Base-by-base conservation (phyloP, 2,888 invertebrate species). In the Patella ulyssiponensis region DNA sequence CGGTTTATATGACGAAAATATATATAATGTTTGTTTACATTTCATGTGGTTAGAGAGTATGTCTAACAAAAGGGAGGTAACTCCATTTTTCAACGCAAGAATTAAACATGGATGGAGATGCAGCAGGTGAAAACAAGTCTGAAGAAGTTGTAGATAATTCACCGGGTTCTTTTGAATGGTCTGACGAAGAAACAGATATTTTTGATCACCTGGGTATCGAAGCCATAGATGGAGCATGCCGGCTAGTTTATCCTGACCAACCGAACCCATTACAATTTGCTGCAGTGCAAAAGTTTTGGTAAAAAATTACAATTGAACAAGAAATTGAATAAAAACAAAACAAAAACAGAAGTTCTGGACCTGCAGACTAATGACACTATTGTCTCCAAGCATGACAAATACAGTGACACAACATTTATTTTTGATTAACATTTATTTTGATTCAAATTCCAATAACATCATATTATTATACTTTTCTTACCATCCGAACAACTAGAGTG, bases 251-350 rank as follows among this genome's bases (percentile, higher is more conserved):
- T 89, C 96, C 97, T 0, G 95, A 96, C 87, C 98, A 98, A 91
- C 94, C 94, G 0, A 98, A 98, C 91, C 97, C 98, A 0, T 92
- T 98, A 15, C 98, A 98, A 93, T 97, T 96, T 70, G 96, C 96
- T 14, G 96, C 96, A 1, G 93, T 96, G 64, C 93, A 96, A n/a
- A 97, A 97, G 92, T 96, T 95, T 90, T 97, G 97, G 96, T 96
- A 92, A 92, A 27, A 27, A 27, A 92, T 85, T 52, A 73, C 58
- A 17, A 54, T 52, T 53, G 9, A 51, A 44, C 7, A 44, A 44
- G 9, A 44, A 44, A 44, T 44, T 44, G 44, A 44, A 27, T 27
- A 27, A 7, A 44, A 44, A 44, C 3, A 44, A 44, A 44, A 4
- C 33, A 33, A 7, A 44, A 44, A 9, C 44, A 44, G 4, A 33